A percentile compares a stretch with the other conserved stretches of the same genome.
These are phyloP conservation scores for Willowsia nigromaculata DNA, from an alignment of 2,888 invertebrate genomes.

Conservation along the genomic window DNA sequence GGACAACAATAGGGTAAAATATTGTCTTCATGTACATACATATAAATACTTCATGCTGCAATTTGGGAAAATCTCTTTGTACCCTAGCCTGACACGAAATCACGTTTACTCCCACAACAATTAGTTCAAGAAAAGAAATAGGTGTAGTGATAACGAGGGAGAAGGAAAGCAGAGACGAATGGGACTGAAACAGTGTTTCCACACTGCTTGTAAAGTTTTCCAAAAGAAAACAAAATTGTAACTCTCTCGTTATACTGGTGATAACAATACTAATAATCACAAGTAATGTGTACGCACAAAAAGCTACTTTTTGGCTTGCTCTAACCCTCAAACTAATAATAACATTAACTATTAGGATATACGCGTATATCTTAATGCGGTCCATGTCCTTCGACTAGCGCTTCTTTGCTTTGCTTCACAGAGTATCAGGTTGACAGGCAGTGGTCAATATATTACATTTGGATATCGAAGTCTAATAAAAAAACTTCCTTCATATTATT, in stretches of 20 bases:
- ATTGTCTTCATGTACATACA: slow-evolving; percentile 38
- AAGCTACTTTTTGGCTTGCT: background rate
- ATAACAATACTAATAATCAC: slow-evolving; percentile 18
- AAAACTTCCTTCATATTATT: background rate
- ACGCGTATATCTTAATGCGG: background rate
- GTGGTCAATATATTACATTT: slow-evolving; percentile 11
- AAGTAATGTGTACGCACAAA: background rate
- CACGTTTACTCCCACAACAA: slow-evolving; percentile 74
- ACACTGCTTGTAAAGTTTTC: background rate
- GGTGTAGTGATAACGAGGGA: background rate
- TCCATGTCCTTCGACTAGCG: background rate
- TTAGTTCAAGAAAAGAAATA: slow-evolving; percentile 53
- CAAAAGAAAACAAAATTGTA: background rate
- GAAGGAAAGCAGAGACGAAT: background rate
- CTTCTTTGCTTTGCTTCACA: background rate
- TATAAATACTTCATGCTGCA: slow-evolving; percentile 25
- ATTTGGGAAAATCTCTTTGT: slow-evolving; percentile 69
- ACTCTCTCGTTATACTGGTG: background rate
- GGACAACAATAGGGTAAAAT: slow-evolving; percentile 72
- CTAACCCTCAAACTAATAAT: background rate
- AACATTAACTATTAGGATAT: background rate
- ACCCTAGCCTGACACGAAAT: slow-evolving; percentile 70
- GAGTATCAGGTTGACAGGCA: background rate
- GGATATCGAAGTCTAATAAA: slow-evolving; percentile 5
- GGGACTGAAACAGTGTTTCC: background rate